Base-by-base conservation (phyloP, 2,797 vertebrate genomes). In the Tamandua tetradactyla region DNA sequence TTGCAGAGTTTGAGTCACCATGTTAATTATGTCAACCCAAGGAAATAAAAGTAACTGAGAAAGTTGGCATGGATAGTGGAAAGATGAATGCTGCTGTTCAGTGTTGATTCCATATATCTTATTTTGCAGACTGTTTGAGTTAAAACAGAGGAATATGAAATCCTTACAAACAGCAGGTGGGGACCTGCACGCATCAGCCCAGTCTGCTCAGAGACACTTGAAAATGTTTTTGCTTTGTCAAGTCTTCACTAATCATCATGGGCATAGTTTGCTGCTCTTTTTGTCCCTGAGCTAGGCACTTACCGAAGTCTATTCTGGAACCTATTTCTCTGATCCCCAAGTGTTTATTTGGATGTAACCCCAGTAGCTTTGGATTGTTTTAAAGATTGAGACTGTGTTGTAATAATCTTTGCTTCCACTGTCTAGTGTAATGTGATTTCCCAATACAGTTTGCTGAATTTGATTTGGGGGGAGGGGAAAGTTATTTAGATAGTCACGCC, bases 11-110 rank as follows among this genome's bases (percentile, higher is more conserved):
- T 49, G 42, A 35, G 42, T 81, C 27, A 74, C 72, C 13, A 13
- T 95, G 44, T 72, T 83, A 68, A 57, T 55, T 32, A 86, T 91
- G 52, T 79, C 81, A 86, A 78, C 30, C 37, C 62, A 37, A 25
- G 27, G 40, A 91, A 49, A 79, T 49, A n/a, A 1, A 66, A 85
- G 49, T 25, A 47, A 44, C 35, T 49, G 22, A 85, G 59, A 84
- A 82, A 76, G 25, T 47, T 14, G 52, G 57, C 20, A 14, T 68
- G 52, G 14, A 2, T 64, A 35, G 18, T 64, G 2, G 44, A 49
- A 7, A 57, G 22, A 52, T 4, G 4, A 3, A 42, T 49, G 35
- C 49, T 32, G 25, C 30, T 37, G 11, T 80, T 75, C 27, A 6
- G 22, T 92, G 49, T 47, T 64, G 32, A 68, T 40, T 84, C 93